Base-by-base conservation (phyloP, 2,888 invertebrate genomes). In the Pterostichus madidus region DNA sequence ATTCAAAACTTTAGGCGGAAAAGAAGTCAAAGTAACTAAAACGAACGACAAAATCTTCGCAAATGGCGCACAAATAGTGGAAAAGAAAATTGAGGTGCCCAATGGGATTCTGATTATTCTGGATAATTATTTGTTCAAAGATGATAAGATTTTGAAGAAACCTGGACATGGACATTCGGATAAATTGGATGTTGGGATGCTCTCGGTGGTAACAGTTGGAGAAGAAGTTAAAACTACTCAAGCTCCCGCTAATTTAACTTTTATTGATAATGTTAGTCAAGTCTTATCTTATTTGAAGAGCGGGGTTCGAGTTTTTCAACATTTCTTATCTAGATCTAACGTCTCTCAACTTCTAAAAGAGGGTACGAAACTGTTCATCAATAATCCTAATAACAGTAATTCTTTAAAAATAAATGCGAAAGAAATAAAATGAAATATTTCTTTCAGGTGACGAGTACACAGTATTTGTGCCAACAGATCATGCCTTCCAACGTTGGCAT, bases 401-500 rank as follows among this genome's bases (percentile, higher is more conserved):
- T n/a, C 11, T 49, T 1, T 24, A 24, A 24, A 24, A 24, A 24
- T 24, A 24, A 24, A 24, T 24, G 2, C 24, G 3, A 2, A 24
- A 24, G 24, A 3, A 24, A 24, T 24, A 49, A 49, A 49, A 49
- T 11, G 49, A 11, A 8, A 13, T 49, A 8, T 39, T 39, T 5
- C 11, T 59, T 64, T 64, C 35, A 92, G 92, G 91, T 85, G 91
- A 92, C 85, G 90, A 91, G 79, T 94, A 93, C 87, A 93, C 93
- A 44, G 92, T 93, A 11, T 91, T 94, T 84, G 92, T 93, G 84
- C 94, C 94, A 78, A 92, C 92, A 80, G 93, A 93, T 88, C 92
- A 92, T 87, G 93, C 93, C 83, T 93, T 94, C 87, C 93, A 93
- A 87, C 89, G 93, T 84, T 93, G 93, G 93, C 93, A 93, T 88